Base-by-base conservation (phyloP, 2,797 vertebrate genomes). In the Pantherophis vulpinus region DNA sequence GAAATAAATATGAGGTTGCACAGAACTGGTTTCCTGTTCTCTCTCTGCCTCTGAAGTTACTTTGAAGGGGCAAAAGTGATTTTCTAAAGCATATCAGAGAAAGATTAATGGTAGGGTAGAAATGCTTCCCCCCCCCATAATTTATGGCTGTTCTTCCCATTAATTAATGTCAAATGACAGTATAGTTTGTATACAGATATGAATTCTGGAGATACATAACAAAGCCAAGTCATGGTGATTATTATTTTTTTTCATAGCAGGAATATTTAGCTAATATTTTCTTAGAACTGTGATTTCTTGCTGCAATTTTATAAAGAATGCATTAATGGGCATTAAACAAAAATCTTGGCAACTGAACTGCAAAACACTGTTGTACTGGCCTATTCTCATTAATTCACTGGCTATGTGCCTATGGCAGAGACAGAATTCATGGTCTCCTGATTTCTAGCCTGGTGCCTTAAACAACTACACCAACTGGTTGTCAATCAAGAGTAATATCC, bases 81-180 rank as follows among this genome's bases (percentile, higher is more conserved):
- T 51, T 61, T 83, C 86, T 60, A 37, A 87, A 13, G 56, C 1
- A 6, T 18, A 16, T 56, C 47, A 90, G 94, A 93, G 90, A 94
- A 92, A 86, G 88, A 42, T 3, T 66, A 25, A 56, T 60, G 54
- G 0, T 0, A 32, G 87, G 37, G 90, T 92, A 90, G 25, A 32
- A 61, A 83, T 83, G 60, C 47, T 94, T 60, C 56, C 61, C 11
- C 0, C 92, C 92, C 27, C 29, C 93, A 47, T 29, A 29, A 6
- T n/a, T 56, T 56, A 18, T 83, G 20, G 37, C 74, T 25, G 37
- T 83, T 83, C 9, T 83, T 47, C 74, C 74, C 74, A 92, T 58
- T 94, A 93, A 94, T 91, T 91, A 95, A 92, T 94, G 87, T 79
- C 92, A 94, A 89, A 87, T 86, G 92, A 90, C 0, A 0, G 61